A percentile compares a stretch with the other conserved stretches of the same genome.
phyloP scores from a whole-genome alignment of 2,797 vertebrate genomes.

The Sitta carolinensis region DNA sequence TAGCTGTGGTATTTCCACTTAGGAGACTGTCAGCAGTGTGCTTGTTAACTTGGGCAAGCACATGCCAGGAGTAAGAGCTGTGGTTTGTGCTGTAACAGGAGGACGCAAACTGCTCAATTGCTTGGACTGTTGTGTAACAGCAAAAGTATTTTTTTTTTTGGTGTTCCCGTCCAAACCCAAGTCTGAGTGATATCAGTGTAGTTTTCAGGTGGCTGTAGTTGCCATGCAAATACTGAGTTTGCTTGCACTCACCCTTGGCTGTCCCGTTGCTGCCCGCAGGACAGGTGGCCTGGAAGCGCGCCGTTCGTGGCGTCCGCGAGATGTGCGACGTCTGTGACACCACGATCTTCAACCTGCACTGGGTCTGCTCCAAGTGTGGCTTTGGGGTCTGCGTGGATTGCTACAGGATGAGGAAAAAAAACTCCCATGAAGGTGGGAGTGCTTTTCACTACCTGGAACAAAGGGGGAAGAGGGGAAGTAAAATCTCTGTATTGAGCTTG shows the following conservation, averaged over 20 bases:
- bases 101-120: neutral
- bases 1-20: neutral
- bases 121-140: neutral
- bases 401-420: constrained; percentile 79
- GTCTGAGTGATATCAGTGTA: accelerated
- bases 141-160: neutral
- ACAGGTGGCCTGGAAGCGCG: constrained; percentile 82
- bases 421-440: constrained; percentile 66
- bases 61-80: neutral
- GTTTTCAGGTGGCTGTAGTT: neutral
- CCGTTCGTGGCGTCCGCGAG: constrained; percentile 79
- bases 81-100: neutral
- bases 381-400: constrained; percentile 82
- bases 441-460: neutral
- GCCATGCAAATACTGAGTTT: accelerated
- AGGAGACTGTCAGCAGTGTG: neutral
- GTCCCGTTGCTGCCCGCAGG: constrained; percentile 18
- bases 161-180: neutral
- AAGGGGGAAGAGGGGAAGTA: neutral
- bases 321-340: constrained; percentile 84
- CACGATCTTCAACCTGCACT: constrained; percentile 83
- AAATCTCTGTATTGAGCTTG: neutral
- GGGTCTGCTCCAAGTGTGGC: constrained; percentile 83
- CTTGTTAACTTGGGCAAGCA: neutral
- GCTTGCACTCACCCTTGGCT: accelerated